Percentiles rank a stretch among this genome's conserved stretches.
phyloP scores from a whole-genome alignment of 2,888 invertebrate species.

The Perizoma affinitatum region DNA sequence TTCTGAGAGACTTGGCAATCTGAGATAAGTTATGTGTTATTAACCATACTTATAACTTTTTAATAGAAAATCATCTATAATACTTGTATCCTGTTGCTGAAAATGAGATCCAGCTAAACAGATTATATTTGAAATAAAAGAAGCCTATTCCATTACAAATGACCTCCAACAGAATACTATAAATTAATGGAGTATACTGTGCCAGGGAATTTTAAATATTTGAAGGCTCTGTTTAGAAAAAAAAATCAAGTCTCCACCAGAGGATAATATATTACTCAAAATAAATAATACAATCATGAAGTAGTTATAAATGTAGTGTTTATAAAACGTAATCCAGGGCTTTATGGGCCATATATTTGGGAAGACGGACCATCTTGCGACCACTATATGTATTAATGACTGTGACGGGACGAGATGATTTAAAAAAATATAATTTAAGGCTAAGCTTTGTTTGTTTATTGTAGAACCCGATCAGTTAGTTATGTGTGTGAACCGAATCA shows the following conservation, averaged over 20 bases:
- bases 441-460: constrained; percentile 53
- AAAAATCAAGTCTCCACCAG: constrained; percentile 75
- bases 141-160: constrained; percentile 54
- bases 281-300: constrained; percentile 84
- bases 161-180: constrained; percentile 64
- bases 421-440: constrained; percentile 49
- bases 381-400: constrained; percentile 66
- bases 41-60: too few species aligned
- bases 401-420: constrained; percentile 46
- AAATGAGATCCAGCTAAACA: not conserved
- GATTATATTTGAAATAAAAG: constrained; percentile 6
- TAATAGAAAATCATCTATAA: too few species aligned
- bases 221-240: constrained; percentile 81
- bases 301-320: constrained; percentile 83
- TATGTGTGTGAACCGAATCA: too few species aligned
- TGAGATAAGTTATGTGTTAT: too few species aligned
- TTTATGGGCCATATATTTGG: constrained; percentile 78
- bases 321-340: constrained; percentile 79
- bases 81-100: too few species aligned
- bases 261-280: constrained; percentile 82
- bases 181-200: constrained; percentile 81
- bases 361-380: constrained; percentile 52
- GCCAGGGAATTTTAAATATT: constrained; percentile 83
- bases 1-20: too few species aligned
- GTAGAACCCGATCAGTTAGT: not conserved